Evolutionary conservation across 2,113 vertebrate species (phyloP), one percentile per base, ranked within the genome.

Genomic region (Cebidichthys violaceus): DNA sequence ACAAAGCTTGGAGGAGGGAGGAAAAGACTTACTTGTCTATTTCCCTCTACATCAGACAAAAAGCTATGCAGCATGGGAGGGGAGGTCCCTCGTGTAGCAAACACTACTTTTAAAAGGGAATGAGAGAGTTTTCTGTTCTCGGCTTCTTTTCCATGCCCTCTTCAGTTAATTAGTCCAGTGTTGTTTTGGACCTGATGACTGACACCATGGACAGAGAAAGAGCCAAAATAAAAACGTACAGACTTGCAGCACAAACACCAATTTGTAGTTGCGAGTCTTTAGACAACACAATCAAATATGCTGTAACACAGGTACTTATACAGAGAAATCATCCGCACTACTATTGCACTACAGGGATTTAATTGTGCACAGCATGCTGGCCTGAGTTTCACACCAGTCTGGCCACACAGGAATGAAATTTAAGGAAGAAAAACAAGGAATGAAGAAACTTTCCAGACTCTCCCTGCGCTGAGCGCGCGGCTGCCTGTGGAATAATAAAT

Each of bases 401-500:
- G 71, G 66, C 70, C 73, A 82, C 75, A 74, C 79, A 61, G 74
- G 74, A 80, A 24, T 68, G 47, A 65, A 77, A 55, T 82, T 59
- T 70, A 79, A 78, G 55, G 20, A 67, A 17, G 39, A 33, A 66
- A 74, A 74, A 65, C 67, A 72, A 81, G 9, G 18, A 83, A 73
- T 47, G 18, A 74, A 77, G 60, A 82, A 75, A 86, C 69, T 82
- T 54, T 60, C 68, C 54, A 29, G 75, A 67, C 78, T 22, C 6
- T 74, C 69, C 70, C 64, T 7, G 61, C 70, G 50, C 57, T 75
- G 62, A 79, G 73, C 14, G 29, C 39, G 68, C 1, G 18, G 45
- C n/a, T 86, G 67, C 70, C 52, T 68, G 70, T 50, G 65, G 86
- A 88, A 92, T 89, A 91, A 82, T 57, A 85, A 89, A 86, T 60